Conservation (phyloP, 1,140 invertebrate species). For the Mycetomoellerius zeteki region DNA sequence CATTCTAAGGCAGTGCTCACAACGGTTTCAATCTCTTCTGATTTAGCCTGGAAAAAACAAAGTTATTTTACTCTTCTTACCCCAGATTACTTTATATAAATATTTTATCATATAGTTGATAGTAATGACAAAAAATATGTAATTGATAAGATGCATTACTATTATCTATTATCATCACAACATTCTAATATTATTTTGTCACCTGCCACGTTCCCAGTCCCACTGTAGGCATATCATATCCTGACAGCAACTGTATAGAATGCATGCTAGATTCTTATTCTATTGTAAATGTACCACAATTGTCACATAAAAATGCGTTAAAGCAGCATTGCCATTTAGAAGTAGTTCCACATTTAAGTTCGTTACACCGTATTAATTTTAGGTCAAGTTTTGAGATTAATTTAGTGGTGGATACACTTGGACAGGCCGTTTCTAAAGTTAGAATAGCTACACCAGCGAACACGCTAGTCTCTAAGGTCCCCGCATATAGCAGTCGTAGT, state of each 20-base stretch:
- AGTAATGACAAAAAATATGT: neutral
- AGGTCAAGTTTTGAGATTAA: neutral
- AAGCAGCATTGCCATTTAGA: slow-evolving; percentile 10
- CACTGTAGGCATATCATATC: slow-evolving; percentile 90
- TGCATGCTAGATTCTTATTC: slow-evolving; percentile 74
- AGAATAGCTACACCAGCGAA: slow-evolving; percentile 49
- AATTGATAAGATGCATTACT: neutral
- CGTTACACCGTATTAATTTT: neutral
- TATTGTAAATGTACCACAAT: neutral
- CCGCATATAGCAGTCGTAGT: slow-evolving; percentile 6
- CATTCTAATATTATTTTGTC: slow-evolving; percentile 71
- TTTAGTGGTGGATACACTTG: neutral
- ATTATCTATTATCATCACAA: neutral
- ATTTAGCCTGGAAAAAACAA: slow-evolving; percentile 88
- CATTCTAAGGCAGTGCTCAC: slow-evolving; percentile 89
- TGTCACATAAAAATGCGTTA: slow-evolving; percentile 21
- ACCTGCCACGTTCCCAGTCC: slow-evolving; percentile 95
- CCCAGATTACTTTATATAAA: neutral
- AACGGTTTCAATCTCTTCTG: slow-evolving; percentile 90
- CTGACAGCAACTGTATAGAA: slow-evolving; percentile 80
- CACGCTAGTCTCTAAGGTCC: slow-evolving; percentile 12
- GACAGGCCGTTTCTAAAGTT: slow-evolving; percentile 73
- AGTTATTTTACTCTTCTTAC: slow-evolving; percentile 65
- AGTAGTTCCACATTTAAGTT: neutral
- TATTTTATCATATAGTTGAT: neutral